These are phyloP conservation scores for Acrocyrtus sp. DNA, from an alignment of 2,888 invertebrate species.

Conservation along the genomic window DNA sequence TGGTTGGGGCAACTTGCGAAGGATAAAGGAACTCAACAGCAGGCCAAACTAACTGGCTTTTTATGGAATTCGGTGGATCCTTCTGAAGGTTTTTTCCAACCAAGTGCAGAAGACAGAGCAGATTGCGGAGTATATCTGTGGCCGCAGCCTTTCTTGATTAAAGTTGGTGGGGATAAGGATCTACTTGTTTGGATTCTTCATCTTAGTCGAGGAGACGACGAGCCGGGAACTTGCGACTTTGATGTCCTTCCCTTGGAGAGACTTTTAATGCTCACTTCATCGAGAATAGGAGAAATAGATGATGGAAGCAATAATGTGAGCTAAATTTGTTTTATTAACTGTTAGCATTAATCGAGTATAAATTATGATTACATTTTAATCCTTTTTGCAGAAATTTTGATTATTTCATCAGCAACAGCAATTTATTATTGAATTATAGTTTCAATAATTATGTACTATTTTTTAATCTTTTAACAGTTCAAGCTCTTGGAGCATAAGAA, in stretches of 20 bases:
- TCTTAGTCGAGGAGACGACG: background rate
- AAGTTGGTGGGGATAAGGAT: background rate
- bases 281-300: slow-evolving; percentile 21
- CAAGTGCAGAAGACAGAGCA: background rate
- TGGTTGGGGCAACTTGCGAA: slow-evolving; percentile 9
- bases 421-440: background rate
- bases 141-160: slow-evolving; percentile 16
- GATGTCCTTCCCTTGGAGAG: background rate
- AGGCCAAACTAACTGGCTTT: background rate
- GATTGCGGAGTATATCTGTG: slow-evolving; percentile 17
- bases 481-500: background rate
- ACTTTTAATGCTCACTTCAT: slow-evolving; percentile 9
- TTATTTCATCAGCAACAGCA: background rate
- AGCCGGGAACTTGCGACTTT: background rate
- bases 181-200: slow-evolving; percentile 21
- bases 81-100: background rate
- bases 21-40: background rate
- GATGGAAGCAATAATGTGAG: slow-evolving; percentile 4
- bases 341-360: no score
- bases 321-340: no score
- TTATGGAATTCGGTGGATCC: background rate
- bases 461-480: background rate
- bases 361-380: no score
- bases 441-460: background rate
- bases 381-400: no score